Percentiles rank a stretch among this genome's conserved stretches.
Evolutionary conservation across 2,888 invertebrate genomes (phyloP).

Genomic region (Craniophora ligustri): DNA sequence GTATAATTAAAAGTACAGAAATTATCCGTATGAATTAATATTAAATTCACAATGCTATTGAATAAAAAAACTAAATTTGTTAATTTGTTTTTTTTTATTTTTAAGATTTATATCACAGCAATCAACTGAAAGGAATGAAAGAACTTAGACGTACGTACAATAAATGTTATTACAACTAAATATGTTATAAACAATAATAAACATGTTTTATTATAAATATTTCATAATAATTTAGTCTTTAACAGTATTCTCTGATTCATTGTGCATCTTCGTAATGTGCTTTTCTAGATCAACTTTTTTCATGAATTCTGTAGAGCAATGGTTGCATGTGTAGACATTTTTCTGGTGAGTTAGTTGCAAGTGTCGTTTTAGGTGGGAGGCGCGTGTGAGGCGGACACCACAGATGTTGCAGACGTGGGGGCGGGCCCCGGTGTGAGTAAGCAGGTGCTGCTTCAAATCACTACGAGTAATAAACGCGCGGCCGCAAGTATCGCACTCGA

Average conservation of each 20-base stretch:
- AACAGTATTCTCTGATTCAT: constrained; percentile 9
- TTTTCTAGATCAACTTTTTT: constrained; percentile 66
- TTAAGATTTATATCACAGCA: constrained; percentile 26
- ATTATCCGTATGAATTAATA: too few relatives aligned
- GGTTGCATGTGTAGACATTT: constrained; percentile 58
- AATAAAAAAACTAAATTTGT: too few relatives aligned
- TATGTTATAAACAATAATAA: too few relatives aligned
- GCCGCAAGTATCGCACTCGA: constrained; percentile 77
- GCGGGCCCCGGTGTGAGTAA: constrained; percentile 77
- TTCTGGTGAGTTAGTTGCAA: constrained; percentile 68
- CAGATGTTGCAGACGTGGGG: constrained; percentile 79
- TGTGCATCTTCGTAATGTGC: constrained; percentile 56
- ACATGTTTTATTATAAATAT: too few relatives aligned
- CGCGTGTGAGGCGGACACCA: constrained; percentile 75
- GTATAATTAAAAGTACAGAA: too few relatives aligned
- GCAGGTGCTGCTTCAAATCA: constrained; percentile 80
- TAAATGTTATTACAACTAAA: too few relatives aligned
- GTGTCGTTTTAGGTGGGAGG: constrained; percentile 82
- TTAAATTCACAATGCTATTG: too few relatives aligned
- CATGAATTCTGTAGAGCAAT: constrained; percentile 65
- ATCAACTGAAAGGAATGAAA: constrained; percentile 15
- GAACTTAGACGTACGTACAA: too few relatives aligned
- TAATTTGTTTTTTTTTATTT: too few relatives aligned
- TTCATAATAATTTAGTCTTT: not conserved
- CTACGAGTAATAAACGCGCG: constrained; percentile 82